phyloP scores from a whole-genome alignment of 2,888 invertebrate species.

The Craniophora ligustri region DNA sequence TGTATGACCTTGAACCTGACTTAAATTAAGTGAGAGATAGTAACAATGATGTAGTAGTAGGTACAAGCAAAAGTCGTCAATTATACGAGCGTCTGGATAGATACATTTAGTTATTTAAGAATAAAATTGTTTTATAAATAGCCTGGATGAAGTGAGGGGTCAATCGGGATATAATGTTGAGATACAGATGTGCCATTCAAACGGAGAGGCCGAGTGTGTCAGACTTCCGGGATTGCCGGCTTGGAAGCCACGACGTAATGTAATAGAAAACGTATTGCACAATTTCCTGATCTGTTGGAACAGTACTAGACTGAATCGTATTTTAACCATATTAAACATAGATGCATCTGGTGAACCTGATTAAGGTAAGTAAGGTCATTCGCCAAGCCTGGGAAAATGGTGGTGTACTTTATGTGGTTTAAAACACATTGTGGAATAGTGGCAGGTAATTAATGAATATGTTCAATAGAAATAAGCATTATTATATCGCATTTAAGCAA shows the following conservation, averaged over 20 bases:
- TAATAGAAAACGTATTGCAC: slow-evolving; percentile 75
- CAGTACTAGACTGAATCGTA: slow-evolving; percentile 28
- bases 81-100: not conserved
- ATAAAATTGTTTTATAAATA: slow-evolving; percentile 4
- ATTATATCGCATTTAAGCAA: no score
- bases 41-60: slow-evolving; percentile 29
- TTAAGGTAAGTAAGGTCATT: no score
- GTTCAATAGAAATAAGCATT: no score
- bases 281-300: slow-evolving; percentile 69
- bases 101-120: not conserved
- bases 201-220: slow-evolving; percentile 54
- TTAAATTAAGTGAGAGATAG: slow-evolving; percentile 28
- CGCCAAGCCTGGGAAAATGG: no score
- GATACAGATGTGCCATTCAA: slow-evolving; percentile 46
- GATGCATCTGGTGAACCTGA: not conserved
- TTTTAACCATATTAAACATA: slow-evolving; percentile 10
- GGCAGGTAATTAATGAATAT: no score
- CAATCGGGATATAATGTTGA: slow-evolving; percentile 29
- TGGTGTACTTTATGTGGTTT: no score
- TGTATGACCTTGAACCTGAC: slow-evolving; percentile 26
- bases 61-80: slow-evolving; percentile 24
- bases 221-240: slow-evolving; percentile 70
- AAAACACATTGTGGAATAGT: no score
- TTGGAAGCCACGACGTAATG: slow-evolving; percentile 69
- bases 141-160: slow-evolving; percentile 8